phyloP scores from a whole-genome alignment of 2,888 invertebrate species.

The Drosophila merina region DNA sequence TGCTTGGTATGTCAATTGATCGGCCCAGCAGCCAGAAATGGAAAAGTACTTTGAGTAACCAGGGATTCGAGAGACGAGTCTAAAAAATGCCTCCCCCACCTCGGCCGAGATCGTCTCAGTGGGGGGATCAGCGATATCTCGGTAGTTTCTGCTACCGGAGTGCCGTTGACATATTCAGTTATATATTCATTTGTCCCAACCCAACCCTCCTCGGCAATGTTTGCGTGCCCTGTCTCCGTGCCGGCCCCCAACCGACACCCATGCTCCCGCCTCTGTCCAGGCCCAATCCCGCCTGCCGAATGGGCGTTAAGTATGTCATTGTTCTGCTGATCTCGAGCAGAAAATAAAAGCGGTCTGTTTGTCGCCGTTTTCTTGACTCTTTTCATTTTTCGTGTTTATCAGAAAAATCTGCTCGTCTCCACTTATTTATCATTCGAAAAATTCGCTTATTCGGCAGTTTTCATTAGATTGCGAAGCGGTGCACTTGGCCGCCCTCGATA shows the following conservation, averaged over 20 bases:
- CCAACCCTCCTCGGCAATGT: slow-evolving; percentile 31
- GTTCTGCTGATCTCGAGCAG: slow-evolving; percentile 56
- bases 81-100: slow-evolving; percentile 7
- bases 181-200: slow-evolving; percentile 22
- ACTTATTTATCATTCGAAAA: slow-evolving; percentile 72
- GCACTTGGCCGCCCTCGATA: slow-evolving; percentile 51
- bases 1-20: slow-evolving; percentile 17
- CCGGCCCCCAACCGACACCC: slow-evolving; percentile 7
- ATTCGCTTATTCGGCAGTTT: slow-evolving; percentile 66
- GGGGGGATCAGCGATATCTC: slow-evolving; percentile 31
- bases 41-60: slow-evolving; percentile 59
- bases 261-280: slow-evolving; percentile 36
- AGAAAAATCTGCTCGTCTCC: slow-evolving; percentile 55
- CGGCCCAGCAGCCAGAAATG: slow-evolving; percentile 28
- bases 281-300: slow-evolving; percentile 57
- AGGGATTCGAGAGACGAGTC: slow-evolving; percentile 8
- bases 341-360: slow-evolving; percentile 47
- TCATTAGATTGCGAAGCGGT: slow-evolving; percentile 67
- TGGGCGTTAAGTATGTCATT: slow-evolving; percentile 75
- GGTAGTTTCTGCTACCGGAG: slow-evolving; percentile 22
- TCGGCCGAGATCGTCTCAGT: neutral
- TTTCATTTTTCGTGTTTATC: slow-evolving; percentile 76
- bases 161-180: slow-evolving; percentile 42
- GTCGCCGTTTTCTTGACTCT: slow-evolving; percentile 74
- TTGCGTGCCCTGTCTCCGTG: slow-evolving; percentile 21